phyloP scores from a whole-genome alignment of 1,140 invertebrate species.

The Ganaspis sp. region DNA sequence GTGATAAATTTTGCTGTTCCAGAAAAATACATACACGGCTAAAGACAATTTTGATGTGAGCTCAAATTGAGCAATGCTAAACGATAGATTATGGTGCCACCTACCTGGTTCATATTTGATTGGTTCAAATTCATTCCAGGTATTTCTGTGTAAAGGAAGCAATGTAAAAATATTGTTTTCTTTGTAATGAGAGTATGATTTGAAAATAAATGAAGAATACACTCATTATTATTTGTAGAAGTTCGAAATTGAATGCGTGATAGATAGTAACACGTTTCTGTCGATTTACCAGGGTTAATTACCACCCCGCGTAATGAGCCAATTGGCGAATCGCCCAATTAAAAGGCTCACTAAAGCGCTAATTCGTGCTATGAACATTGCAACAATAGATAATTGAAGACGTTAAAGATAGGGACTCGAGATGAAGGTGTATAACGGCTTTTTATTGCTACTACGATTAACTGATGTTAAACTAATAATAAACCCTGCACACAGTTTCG shows the following conservation, averaged over 20 bases:
- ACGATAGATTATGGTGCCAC: too few species aligned
- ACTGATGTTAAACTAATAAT: constrained; percentile 14
- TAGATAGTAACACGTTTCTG: neutral
- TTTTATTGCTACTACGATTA: neutral
- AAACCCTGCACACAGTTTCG: neutral
- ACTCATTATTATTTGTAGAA: neutral
- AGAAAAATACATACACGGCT: too few species aligned
- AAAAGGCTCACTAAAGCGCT: constrained; percentile 18
- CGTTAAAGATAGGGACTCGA: constrained; percentile 9
- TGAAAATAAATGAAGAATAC: neutral
- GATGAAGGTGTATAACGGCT: constrained; percentile 15
- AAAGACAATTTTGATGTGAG: too few species aligned
- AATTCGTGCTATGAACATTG: neutral
- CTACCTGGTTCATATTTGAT: too few species aligned
- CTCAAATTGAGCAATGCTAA: too few species aligned
- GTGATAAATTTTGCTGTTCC: too few species aligned
- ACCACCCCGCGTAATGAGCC: neutral
- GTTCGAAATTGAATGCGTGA: neutral
- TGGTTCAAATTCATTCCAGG: too few species aligned
- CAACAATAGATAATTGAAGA: constrained; percentile 28
- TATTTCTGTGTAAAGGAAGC: too few species aligned
- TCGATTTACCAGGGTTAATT: constrained; percentile 18
- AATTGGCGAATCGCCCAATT: constrained; percentile 20
- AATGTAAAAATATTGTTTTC: neutral
- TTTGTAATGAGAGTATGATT: neutral